Base-by-base conservation (phyloP, 2,113 vertebrate species). In the Tupaia tana region DNA sequence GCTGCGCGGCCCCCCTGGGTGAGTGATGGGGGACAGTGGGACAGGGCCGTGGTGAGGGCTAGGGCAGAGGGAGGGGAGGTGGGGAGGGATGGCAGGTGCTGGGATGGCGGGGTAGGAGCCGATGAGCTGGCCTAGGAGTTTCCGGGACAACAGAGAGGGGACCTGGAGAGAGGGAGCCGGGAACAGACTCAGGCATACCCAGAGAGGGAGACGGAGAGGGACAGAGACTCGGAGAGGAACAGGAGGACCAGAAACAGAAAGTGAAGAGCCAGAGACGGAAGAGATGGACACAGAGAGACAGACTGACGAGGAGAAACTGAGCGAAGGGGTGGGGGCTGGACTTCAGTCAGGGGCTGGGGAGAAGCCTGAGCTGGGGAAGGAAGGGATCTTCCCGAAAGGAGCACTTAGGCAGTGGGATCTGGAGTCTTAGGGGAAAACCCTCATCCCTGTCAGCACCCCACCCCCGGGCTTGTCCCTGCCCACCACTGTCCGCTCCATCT, bases 211-310 rank as follows among this genome's bases (percentile, higher is more conserved):
- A 6, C 24, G 29, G 7, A 61, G 77, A 78, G 69, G 31, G 63
- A 25, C 64, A 80, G 74, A 52, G 34, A n/a, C 63, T 2, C 34
- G 31, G 80, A 91, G 91, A 89, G 89, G 89, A 94, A 71, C 64
- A 59, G 95, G 70, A 81, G 86, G 91, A 43, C 90, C 64, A 77
- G 95, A 91, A 97, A 97, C 95, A 96, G 96, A 95, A 97, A 96
- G 91, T 54, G 90, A 91, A 88, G 82, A 71, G 71, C 31, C 91
- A 29, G 94, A 84, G 93, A 73, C 10, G 13, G 82, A 83, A 86
- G 78, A 88, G 89, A 91, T 64, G 67, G 63, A 73, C 86, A 13
- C 58, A 9, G 52, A 79, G 34, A 54, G 81, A 52, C 86, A 64
- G 92, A n/a, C n/a, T 2, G 69, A 61, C 18, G 25, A 71, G 19